phyloP scores from a whole-genome alignment of 2,113 vertebrate genomes.

The Forbesichthys agassizii region DNA sequence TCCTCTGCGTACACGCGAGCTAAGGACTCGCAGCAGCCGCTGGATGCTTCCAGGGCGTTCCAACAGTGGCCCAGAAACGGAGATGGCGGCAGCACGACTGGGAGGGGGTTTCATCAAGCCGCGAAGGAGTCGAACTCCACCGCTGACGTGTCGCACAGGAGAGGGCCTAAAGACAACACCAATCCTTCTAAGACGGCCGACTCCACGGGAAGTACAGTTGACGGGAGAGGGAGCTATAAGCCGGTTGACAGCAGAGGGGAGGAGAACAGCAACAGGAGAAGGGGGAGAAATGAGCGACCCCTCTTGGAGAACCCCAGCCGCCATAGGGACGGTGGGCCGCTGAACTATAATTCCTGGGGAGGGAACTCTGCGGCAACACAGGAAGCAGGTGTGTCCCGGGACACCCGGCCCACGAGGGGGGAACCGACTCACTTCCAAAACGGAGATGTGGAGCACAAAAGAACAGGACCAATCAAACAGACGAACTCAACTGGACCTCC shows the following conservation, averaged over 20 bases:
- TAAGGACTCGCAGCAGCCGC: constrained; percentile 76
- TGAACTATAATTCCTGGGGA: constrained; percentile 75
- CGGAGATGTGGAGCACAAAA: constrained; percentile 85
- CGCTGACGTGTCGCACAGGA: constrained; percentile 53
- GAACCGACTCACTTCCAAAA: constrained; percentile 78
- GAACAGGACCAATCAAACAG: constrained; percentile 89
- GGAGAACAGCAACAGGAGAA: constrained; percentile 83
- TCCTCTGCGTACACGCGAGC: constrained; percentile 73
- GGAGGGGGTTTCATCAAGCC: constrained; percentile 1
- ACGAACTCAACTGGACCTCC: constrained; percentile 56
- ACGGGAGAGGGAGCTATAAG: constrained; percentile 71
- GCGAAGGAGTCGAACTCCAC: constrained; percentile 21
- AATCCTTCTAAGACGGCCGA: constrained; percentile 76
- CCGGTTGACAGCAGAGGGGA: constrained; percentile 47
- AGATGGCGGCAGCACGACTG: constrained; percentile 39
- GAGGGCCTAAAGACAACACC: constrained; percentile 76
- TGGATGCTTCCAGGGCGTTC: constrained; percentile 38
- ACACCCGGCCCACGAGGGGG: constrained; percentile 55
- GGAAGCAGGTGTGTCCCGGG: constrained; percentile 74
- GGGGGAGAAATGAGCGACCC: constrained; percentile 80
- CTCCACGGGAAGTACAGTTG: constrained; percentile 45
- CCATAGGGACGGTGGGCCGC: constrained; percentile 75
- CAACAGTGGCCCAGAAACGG: constrained; percentile 62
- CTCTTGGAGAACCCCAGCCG: constrained; percentile 81
- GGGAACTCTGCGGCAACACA: constrained; percentile 75